A percentile compares a stretch with the other conserved stretches of the same genome.
Evolutionary conservation across 2,888 invertebrate species (phyloP).

Genomic region (Dastarcus helophoroides): DNA sequence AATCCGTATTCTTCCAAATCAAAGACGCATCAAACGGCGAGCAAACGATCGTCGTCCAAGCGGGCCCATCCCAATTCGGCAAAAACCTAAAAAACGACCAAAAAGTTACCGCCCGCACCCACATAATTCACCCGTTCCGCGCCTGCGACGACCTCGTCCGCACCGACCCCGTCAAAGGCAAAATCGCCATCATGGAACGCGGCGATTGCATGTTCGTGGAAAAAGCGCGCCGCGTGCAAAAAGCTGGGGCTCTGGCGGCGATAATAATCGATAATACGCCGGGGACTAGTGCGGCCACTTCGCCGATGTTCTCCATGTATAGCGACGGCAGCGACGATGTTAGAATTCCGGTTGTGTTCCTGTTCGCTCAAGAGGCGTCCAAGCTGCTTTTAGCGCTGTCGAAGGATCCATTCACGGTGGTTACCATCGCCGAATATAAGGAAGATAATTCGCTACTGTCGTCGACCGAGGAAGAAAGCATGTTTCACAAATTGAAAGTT

Average conservation of each 20-base stretch:
- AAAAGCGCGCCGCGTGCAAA: slow-evolving; percentile 76
- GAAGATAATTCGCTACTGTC: too few relatives aligned
- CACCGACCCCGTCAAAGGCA: slow-evolving; percentile 47
- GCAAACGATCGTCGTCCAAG: slow-evolving; percentile 40
- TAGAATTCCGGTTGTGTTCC: slow-evolving; percentile 80
- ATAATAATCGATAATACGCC: slow-evolving; percentile 77
- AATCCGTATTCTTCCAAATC: slow-evolving; percentile 38
- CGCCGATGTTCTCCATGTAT: slow-evolving; percentile 92
- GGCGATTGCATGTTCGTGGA: slow-evolving; percentile 95
- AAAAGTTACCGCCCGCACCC: slow-evolving; percentile 51
- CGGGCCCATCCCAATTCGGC: slow-evolving; percentile 89
- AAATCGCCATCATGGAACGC: slow-evolving; percentile 75
- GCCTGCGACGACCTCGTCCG: slow-evolving; percentile 53
- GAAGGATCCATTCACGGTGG: slow-evolving; percentile 43
- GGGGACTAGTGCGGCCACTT: slow-evolving; percentile 60
- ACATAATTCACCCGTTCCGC: slow-evolving; percentile 57
- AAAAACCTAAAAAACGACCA: slow-evolving; percentile 56
- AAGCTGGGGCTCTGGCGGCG: slow-evolving; percentile 70
- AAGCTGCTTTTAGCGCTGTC: slow-evolving; percentile 51
- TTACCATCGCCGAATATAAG: slow-evolving; percentile 43
- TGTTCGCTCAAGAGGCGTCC: slow-evolving; percentile 68
- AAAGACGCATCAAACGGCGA: slow-evolving; percentile 28
- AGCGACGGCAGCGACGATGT: slow-evolving; percentile 84
- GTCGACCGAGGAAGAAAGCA: slow-evolving; percentile 33
- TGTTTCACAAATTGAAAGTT: slow-evolving; percentile 36